These are phyloP conservation scores for Macaria notata DNA, from an alignment of 2,888 invertebrate genomes.

Conservation along the genomic window DNA sequence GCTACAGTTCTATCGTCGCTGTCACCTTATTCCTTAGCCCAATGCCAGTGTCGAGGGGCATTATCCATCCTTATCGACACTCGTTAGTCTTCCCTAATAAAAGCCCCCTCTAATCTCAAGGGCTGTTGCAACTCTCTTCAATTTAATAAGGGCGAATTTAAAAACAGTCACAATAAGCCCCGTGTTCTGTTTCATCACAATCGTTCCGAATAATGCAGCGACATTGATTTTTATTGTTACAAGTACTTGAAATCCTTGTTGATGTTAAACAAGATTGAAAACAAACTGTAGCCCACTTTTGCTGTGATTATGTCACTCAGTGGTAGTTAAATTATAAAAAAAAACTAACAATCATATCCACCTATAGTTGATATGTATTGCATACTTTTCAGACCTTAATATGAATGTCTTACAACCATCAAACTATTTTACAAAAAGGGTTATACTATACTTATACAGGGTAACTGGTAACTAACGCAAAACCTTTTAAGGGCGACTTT, in stretches of 20 bases:
- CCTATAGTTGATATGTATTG: too few species aligned
- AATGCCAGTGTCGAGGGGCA: slow-evolving; percentile 55
- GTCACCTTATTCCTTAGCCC: slow-evolving; percentile 36
- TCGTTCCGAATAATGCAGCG: slow-evolving; percentile 23
- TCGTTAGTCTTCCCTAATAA: slow-evolving; percentile 80
- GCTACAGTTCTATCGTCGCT: slow-evolving; percentile 25
- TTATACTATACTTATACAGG: too few species aligned
- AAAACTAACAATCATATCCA: too few species aligned
- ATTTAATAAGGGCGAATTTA: slow-evolving; percentile 77
- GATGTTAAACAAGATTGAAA: not conserved
- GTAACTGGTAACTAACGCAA: too few species aligned
- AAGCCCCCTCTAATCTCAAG: slow-evolving; percentile 76
- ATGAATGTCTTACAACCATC: too few species aligned
- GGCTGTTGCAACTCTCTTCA: slow-evolving; percentile 70
- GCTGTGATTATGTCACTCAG: too few species aligned
- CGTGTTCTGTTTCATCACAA: slow-evolving; percentile 28
- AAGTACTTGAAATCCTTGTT: slow-evolving; percentile 9
- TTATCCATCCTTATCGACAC: slow-evolving; percentile 76
- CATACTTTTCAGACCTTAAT: too few species aligned
- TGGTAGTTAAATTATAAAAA: too few species aligned
- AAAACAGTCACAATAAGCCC: slow-evolving; percentile 69
- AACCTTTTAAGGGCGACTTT: too few species aligned
- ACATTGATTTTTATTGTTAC: slow-evolving; percentile 13
- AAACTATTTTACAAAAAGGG: too few species aligned
- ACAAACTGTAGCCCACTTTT: not conserved